Percentiles rank a stretch among this genome's conserved stretches.
These are phyloP conservation scores for Zaprionus tsacasi DNA, from an alignment of 1,140 invertebrate genomes.

Conservation along the genomic window DNA sequence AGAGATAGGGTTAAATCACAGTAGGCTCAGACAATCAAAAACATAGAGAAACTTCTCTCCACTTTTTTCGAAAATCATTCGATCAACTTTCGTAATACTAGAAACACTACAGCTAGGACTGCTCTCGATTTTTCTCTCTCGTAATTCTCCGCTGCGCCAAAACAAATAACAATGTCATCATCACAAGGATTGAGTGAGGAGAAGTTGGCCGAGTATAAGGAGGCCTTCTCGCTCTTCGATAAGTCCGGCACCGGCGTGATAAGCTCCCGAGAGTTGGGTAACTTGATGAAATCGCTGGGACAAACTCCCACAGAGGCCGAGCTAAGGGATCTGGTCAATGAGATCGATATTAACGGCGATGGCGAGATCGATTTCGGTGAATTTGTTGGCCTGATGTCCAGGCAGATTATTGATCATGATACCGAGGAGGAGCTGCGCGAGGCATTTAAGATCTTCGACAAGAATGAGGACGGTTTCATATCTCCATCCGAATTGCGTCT, in stretches of 20 bases:
- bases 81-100: not conserved
- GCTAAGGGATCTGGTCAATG: constrained; percentile 57
- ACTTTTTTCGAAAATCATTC: not conserved
- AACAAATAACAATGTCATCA: not conserved
- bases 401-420: constrained; percentile 47
- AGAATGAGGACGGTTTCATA: constrained; percentile 63
- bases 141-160: not conserved
- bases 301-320: constrained; percentile 64
- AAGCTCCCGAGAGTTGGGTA: constrained; percentile 94
- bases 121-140: not conserved
- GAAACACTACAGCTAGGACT: not conserved
- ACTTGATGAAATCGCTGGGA: constrained; percentile 90
- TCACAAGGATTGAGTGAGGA: constrained; percentile 52
- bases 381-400: constrained; percentile 60
- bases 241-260: constrained; percentile 97
- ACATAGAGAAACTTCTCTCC: not conserved
- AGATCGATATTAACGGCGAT: constrained; percentile 42
- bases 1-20: not conserved
- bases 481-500: constrained; percentile 54
- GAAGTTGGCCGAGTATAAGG: constrained; percentile 72
- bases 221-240: constrained; percentile 91
- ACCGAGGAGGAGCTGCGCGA: constrained; percentile 66
- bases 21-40: constrained; percentile 12
- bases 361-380: constrained; percentile 56
- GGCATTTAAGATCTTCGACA: constrained; percentile 70